Evolutionary conservation across 2,888 invertebrate genomes (phyloP), one percentile per base, ranked within the genome.

Genomic region (Meiosimyza decipiens): DNA sequence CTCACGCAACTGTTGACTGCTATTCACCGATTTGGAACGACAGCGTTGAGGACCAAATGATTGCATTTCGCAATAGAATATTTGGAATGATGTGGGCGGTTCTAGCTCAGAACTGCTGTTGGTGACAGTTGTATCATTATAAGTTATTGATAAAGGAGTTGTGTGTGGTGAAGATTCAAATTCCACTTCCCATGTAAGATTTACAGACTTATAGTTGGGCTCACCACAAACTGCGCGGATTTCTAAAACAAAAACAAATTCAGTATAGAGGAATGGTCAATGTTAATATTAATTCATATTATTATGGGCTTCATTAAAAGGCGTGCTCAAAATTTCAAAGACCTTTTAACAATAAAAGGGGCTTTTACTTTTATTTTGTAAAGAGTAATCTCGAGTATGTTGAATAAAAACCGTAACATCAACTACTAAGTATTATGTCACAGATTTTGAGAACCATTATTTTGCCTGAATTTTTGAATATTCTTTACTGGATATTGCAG

Each of bases 21-120:
- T 80, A 74, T 86, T 84, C 52, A 87, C 79, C 71, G 85, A 74
- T 76, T 86, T 91, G 64, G 91, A 91, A 78, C 92, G 89, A 82
- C 94, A 94, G 72, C 94, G 89, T 81, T 93, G 93, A 65, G 92
- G 90, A 16, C 94, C 94, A 92, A 93, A 94, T 16, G 92, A 91
- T 84, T 94, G 94, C 76, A 94, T 86, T 83, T 94, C 94, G 85
- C 94, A 94, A 85, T 93, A 94, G 81, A 92, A 90, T 59, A 94
- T 89, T 84, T 91, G 91, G 86, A 92, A 93, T 16, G 90, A 90
- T 77, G 90, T 87, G 57, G 90, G 84, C 77, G 88, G 88, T 63
- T 89, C 87, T 74, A 81, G 78, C 74, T 79, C 80, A 74, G 73
- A 77, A 75, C 81, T 82, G 72, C 80, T 81, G 79, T 85, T 86